These are phyloP conservation scores for Lepidostoma basale DNA, from an alignment of 1,140 invertebrate species.

Conservation along the genomic window DNA sequence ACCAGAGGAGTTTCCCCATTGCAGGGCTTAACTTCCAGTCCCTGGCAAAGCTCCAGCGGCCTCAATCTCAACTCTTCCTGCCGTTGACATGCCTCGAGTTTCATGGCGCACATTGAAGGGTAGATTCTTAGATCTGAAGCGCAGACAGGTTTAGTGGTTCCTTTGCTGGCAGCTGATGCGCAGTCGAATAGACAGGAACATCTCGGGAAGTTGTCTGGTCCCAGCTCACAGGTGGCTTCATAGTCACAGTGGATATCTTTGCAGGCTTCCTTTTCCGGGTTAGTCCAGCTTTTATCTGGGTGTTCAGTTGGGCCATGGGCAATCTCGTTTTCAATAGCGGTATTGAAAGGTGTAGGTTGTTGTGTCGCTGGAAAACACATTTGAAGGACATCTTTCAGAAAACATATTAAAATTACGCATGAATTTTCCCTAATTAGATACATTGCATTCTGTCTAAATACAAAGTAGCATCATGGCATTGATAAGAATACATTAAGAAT, in stretches of 20 bases:
- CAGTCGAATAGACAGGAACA: slow-evolving; percentile 80
- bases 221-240: slow-evolving; percentile 81
- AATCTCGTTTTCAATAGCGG: slow-evolving; percentile 47
- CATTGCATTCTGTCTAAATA: no score
- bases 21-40: slow-evolving; percentile 80
- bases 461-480: no score
- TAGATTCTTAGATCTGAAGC: slow-evolving; percentile 83
- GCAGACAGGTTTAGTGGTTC: slow-evolving; percentile 72
- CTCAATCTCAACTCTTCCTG: slow-evolving; percentile 80
- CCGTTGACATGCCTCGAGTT: slow-evolving; percentile 80
- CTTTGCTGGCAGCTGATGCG: slow-evolving; percentile 58
- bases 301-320: slow-evolving; percentile 40
- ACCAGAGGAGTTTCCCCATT: slow-evolving; percentile 79
- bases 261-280: slow-evolving; percentile 68
- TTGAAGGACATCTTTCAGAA: background rate
- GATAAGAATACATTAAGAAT: no score
- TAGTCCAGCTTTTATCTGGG: slow-evolving; percentile 40
- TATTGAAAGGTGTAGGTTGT: slow-evolving; percentile 48
- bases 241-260: slow-evolving; percentile 81
- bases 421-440: no score
- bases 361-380: slow-evolving; percentile 46
- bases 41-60: slow-evolving; percentile 75
- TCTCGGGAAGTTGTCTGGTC: slow-evolving; percentile 71
- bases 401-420: background rate
- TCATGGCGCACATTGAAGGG: slow-evolving; percentile 85